Evolutionary conservation across 30 jellyfish, hydroid and myxozoan species (phyloP).

Genomic region (Aurelia sp.): DNA sequence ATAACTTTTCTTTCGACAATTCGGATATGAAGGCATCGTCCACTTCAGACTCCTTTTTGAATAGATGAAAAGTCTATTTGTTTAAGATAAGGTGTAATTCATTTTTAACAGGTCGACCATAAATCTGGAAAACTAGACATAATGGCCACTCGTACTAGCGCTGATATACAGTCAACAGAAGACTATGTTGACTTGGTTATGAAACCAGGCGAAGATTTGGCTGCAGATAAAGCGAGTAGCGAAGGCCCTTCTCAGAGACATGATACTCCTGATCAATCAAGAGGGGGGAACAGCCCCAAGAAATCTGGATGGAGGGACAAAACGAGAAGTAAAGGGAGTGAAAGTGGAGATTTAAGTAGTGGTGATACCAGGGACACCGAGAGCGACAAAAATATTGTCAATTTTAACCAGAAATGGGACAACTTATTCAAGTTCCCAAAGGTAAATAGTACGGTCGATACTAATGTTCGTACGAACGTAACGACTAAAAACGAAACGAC

Average conservation of each 20-base stretch:
- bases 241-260: neutral
- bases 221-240: neutral
- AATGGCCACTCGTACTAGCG: conserved; percentile 58
- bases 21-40: no score
- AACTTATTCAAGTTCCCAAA: conserved; percentile 41
- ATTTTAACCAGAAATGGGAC: conserved; percentile 37
- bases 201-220: conserved; percentile 55
- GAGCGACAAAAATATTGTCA: neutral
- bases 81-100: no score
- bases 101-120: conserved; percentile 43
- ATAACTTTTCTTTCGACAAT: no score
- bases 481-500: conserved; percentile 15
- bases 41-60: no score
- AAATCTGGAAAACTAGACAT: conserved; percentile 68
- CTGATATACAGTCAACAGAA: conserved; percentile 53
- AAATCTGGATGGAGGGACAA: neutral
- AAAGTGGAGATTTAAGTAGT: neutral
- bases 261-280: neutral
- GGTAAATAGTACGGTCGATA: conserved; percentile 32
- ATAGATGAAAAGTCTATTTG: no score
- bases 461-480: neutral
- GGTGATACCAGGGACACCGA: neutral
- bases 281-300: neutral
- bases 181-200: conserved; percentile 62
- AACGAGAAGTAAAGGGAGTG: neutral